Evolutionary conservation across 2,797 vertebrate genomes (phyloP).

Genomic region (Babyrousa celebensis): DNA sequence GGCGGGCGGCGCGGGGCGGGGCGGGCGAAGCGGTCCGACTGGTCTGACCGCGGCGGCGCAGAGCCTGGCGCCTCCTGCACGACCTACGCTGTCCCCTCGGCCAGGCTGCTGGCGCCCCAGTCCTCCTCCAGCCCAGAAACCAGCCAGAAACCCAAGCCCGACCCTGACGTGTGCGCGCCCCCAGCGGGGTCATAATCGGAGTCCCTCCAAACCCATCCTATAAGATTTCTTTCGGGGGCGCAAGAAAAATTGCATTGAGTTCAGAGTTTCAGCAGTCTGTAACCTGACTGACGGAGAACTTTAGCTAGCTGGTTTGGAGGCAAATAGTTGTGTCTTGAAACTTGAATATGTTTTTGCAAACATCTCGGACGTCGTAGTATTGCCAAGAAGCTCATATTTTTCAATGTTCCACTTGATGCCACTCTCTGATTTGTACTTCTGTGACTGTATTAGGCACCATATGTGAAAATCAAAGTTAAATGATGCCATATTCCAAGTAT

Average conservation of each 20-base stretch:
- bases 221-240: neutral
- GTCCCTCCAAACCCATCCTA: neutral
- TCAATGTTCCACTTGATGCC: neutral
- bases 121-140: neutral
- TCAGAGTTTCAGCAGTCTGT: neutral
- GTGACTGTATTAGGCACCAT: neutral
- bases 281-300: neutral
- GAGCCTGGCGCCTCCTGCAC: neutral
- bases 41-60: slow-evolving; percentile 34
- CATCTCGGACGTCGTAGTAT: neutral
- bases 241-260: neutral
- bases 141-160: slow-evolving; percentile 42
- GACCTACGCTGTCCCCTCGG: too few relatives aligned
- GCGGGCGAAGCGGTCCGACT: slow-evolving; percentile 62
- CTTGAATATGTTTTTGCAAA: neutral
- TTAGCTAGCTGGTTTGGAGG: neutral
- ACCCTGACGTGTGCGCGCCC: neutral
- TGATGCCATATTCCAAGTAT: neutral
- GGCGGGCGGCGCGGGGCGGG: slow-evolving; percentile 14
- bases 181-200: neutral
- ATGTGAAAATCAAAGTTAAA: slow-evolving; percentile 1
- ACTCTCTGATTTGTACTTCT: neutral
- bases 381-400: neutral
- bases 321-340: neutral
- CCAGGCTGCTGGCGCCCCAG: neutral